Evolutionary conservation across 2,797 vertebrate genomes (phyloP), one percentile per base, ranked within the genome.

Genomic region (Hippopotamyrus pictus): DNA sequence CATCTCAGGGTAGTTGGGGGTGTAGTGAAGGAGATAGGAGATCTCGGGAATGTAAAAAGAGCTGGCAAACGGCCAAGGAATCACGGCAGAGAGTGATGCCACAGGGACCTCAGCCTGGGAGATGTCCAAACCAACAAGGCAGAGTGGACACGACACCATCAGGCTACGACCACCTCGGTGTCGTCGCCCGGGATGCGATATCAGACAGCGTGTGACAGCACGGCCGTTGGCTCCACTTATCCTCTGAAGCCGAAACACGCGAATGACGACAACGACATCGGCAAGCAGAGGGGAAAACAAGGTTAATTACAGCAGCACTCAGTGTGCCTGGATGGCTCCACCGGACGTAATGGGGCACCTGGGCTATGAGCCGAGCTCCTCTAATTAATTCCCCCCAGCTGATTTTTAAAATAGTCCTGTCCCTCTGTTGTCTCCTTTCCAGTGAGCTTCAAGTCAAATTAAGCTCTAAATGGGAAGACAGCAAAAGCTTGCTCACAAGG

Each of bases 201-300:
- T 5, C 46, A 62, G 37, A 84, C 57, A 11, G 83, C 44, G 11
- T 11, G 8, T 59, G 73, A 88, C 50, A 44, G n/a, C 12, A 4
- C 11, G 17, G 4, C 69, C 12, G 37, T n/a, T 46, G 7, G 11
- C 25, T 33, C 29, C 25, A 9, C 22, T 53, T 62, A 41, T 84
- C 41, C 57, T 48, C 53, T 59, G 46, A 54, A 92, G 93, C 91
- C 93, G 95, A 93, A 94, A 93, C 88, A 86, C 57, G 89, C 87
- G 90, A 92, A 91, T 94, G 94, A 94, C 93, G 94, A 94, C 94
- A 90, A 92, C 88, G 93, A 92, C 90, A 92, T 94, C 94, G 93
- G 90, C 37, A 62, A 22, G 4, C 50, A 91, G 91, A 88, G 53
- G 88, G 91, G 90, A 93, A 93, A 94, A 94, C 94, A 94, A 44